phyloP scores from a whole-genome alignment of 2,113 vertebrate species.

The Pavo muticus region DNA sequence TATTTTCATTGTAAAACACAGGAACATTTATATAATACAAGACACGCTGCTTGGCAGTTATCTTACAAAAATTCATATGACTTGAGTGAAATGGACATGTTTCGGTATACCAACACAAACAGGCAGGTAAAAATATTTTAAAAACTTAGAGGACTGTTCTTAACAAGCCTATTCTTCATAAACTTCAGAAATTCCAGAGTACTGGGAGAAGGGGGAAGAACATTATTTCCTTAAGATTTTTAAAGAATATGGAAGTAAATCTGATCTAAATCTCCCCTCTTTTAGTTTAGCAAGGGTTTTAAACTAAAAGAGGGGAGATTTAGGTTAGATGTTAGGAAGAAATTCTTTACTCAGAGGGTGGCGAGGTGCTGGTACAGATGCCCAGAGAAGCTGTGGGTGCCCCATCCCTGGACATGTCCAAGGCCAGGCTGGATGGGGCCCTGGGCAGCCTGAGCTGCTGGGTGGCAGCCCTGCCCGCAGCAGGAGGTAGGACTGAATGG shows the following conservation, averaged over 20 bases:
- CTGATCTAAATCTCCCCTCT: no score
- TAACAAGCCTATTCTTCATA: not conserved
- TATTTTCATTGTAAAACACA: not conserved
- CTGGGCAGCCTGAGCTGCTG: no score
- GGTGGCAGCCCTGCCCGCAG: no score
- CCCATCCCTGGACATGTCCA: no score
- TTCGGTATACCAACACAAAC: not conserved
- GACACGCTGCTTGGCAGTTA: not conserved
- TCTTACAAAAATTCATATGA: not conserved
- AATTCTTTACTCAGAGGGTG: no score
- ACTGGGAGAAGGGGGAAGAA: not conserved
- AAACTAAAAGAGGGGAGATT: no score
- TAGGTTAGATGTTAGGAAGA: no score
- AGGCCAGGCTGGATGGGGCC: no score
- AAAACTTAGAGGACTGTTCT: not conserved
- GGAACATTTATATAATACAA: not conserved
- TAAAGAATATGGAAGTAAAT: not conserved
- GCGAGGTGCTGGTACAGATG: no score
- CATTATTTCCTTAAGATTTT: not conserved
- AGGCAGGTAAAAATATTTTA: not conserved
- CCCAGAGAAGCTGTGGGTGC: no score
- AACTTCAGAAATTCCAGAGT: not conserved
- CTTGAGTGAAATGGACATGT: not conserved
- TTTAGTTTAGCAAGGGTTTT: no score
- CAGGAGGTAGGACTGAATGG: no score